Evolutionary conservation across 2,888 invertebrate species (phyloP).

Genomic region (Mythimna loreyi): DNA sequence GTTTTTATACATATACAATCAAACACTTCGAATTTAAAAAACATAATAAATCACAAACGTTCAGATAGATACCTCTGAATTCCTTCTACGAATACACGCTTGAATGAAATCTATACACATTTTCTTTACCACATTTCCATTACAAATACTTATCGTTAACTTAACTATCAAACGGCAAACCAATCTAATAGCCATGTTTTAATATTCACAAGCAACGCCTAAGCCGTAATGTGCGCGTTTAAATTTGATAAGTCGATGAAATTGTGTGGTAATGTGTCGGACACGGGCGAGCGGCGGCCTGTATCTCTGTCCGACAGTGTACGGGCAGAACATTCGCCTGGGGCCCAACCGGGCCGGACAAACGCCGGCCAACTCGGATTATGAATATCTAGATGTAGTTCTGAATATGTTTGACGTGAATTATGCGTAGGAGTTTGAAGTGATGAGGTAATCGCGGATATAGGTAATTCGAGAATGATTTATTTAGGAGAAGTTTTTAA

Average conservation of each 20-base stretch:
- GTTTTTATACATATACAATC: neutral
- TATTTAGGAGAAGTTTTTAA: neutral
- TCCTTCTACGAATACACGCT: slow-evolving; percentile 8
- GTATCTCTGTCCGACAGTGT: slow-evolving; percentile 66
- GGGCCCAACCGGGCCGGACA: slow-evolving; percentile 53
- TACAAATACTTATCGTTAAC: slow-evolving; percentile 33
- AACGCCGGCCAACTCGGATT: slow-evolving; percentile 47
- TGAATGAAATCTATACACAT: slow-evolving; percentile 9
- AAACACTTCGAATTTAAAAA: neutral
- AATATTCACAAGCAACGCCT: slow-evolving; percentile 59
- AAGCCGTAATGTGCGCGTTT: slow-evolving; percentile 69
- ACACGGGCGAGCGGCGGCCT: slow-evolving; percentile 77
- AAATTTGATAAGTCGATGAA: slow-evolving; percentile 83
- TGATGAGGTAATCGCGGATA: slow-evolving; percentile 16
- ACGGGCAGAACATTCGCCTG: slow-evolving; percentile 69
- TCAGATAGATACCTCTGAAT: neutral
- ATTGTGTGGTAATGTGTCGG: slow-evolving; percentile 86
- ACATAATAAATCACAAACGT: neutral
- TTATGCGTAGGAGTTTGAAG: slow-evolving; percentile 38
- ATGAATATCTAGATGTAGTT: slow-evolving; percentile 50
- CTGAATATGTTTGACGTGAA: slow-evolving; percentile 51
- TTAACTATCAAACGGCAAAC: slow-evolving; percentile 31
- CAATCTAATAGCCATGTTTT: slow-evolving; percentile 56
- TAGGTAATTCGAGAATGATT: neutral
- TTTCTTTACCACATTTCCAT: slow-evolving; percentile 30